Conservation (phyloP, 1,140 invertebrate species). For the Euborellia annulipes region DNA sequence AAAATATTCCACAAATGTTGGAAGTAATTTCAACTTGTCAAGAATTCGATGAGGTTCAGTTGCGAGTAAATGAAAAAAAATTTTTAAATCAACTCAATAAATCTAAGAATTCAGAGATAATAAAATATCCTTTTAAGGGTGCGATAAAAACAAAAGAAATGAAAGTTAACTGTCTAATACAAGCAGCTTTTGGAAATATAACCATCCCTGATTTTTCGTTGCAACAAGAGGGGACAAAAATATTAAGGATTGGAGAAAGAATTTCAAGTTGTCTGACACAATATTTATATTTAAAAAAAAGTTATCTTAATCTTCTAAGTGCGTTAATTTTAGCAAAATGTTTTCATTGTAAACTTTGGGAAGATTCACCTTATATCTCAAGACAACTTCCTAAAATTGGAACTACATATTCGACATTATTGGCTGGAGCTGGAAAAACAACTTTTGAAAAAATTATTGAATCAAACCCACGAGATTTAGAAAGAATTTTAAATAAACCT, state of each 20-base stretch:
- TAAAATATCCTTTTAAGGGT: conserved; percentile 42
- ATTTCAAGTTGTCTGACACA: conserved; percentile 42
- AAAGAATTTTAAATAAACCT: conserved; percentile 32
- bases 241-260: conserved; percentile 46
- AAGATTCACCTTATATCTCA: conserved; percentile 51
- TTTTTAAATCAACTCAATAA: conserved; percentile 43
- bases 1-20: conserved; percentile 28
- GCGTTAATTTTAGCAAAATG: conserved; percentile 47
- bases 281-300: background rate
- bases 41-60: conserved; percentile 41
- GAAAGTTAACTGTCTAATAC: conserved; percentile 54
- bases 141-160: conserved; percentile 42
- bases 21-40: conserved; percentile 34
- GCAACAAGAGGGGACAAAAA: conserved; percentile 48
- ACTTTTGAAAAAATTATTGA: conserved; percentile 45
- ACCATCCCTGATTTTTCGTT: conserved; percentile 46
- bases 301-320: conserved; percentile 30
- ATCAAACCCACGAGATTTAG: conserved; percentile 53
- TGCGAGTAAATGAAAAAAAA: conserved; percentile 41
- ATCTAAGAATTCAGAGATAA: conserved; percentile 31
- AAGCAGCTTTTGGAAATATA: conserved; percentile 54
- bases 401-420: conserved; percentile 38
- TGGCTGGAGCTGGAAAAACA: conserved; percentile 47
- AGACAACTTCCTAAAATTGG: conserved; percentile 58
- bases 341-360: conserved; percentile 50